Conservation (phyloP, 2,797 vertebrate species). For the Trachurus trachurus region DNA sequence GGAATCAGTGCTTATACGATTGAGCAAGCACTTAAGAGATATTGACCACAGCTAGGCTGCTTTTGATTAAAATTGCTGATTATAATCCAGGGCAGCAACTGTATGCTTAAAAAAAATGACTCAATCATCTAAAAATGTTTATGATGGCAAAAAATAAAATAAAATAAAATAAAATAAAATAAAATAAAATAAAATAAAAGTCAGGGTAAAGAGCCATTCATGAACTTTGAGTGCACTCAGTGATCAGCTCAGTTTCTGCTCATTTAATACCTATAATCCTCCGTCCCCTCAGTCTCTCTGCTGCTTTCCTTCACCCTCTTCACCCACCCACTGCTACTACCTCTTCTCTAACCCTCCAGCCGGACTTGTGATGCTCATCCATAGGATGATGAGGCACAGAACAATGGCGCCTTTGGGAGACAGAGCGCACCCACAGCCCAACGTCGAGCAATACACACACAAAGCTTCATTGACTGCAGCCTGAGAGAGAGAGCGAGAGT, state of each 20-base stretch:
- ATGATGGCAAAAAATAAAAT: not conserved
- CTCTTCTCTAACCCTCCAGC: constrained; percentile 52
- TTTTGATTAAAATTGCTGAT: constrained; percentile 65
- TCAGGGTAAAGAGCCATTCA: constrained; percentile 1
- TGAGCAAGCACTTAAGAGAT: constrained; percentile 60
- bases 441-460: constrained; percentile 85
- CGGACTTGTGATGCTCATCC: constrained; percentile 83
- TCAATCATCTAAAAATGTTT: constrained; percentile 41
- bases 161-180: no score
- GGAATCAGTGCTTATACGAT: constrained; percentile 54
- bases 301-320: constrained; percentile 33
- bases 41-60: constrained; percentile 47
- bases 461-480: constrained; percentile 86
- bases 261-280: constrained; percentile 56
- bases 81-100: constrained; percentile 41
- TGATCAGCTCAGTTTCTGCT: constrained; percentile 37
- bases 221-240: constrained; percentile 20
- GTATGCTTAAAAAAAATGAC: constrained; percentile 24
- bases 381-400: constrained; percentile 74
- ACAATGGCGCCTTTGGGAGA: constrained; percentile 87
- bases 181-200: constrained; percentile 33
- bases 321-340: constrained; percentile 29
- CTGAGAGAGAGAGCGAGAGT: constrained; percentile 15
- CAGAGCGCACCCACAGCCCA: constrained; percentile 77
- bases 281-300: constrained; percentile 38